Conservation (phyloP, 2,113 vertebrate species). For the Lepisosteus oculatus region DNA sequence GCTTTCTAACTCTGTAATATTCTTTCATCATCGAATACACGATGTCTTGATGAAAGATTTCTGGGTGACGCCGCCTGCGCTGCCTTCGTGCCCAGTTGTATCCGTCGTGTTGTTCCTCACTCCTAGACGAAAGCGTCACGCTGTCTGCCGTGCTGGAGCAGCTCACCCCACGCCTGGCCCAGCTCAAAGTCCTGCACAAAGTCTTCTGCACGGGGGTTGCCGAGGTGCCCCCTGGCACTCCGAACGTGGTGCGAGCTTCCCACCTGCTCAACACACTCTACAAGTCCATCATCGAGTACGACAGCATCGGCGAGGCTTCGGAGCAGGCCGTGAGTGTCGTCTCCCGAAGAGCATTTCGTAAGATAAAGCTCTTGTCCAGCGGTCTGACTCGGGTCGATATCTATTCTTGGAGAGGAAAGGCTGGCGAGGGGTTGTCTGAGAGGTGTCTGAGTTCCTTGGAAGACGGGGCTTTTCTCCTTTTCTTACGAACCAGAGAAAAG, state of each 20-base stretch:
- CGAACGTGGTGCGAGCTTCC: constrained; percentile 91
- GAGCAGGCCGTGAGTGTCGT: constrained; percentile 78
- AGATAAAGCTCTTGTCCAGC: no score
- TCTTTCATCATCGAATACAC: no score
- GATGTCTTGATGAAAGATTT: no score
- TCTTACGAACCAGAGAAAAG: no score
- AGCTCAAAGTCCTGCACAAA: constrained; percentile 89
- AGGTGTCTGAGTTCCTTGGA: neutral
- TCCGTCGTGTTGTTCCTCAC: neutral
- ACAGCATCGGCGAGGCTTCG: constrained; percentile 90
- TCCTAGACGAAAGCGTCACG: constrained; percentile 84
- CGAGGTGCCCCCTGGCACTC: constrained; percentile 87
- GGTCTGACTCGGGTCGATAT: no score
- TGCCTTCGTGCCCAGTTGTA: neutral
- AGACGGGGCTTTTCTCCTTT: no score
- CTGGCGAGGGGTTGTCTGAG: no score
- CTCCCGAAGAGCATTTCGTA: neutral
- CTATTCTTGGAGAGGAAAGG: no score
- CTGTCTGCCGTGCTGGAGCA: constrained; percentile 83
- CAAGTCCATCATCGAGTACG: constrained; percentile 94
- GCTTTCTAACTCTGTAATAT: no score
- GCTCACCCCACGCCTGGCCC: constrained; percentile 79
- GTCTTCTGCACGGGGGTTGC: constrained; percentile 96
- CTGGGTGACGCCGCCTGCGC: neutral
- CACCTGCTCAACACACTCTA: constrained; percentile 95